Evolutionary conservation across 2,797 vertebrate genomes (phyloP).

Genomic region (Acipenser transmontanus): DNA sequence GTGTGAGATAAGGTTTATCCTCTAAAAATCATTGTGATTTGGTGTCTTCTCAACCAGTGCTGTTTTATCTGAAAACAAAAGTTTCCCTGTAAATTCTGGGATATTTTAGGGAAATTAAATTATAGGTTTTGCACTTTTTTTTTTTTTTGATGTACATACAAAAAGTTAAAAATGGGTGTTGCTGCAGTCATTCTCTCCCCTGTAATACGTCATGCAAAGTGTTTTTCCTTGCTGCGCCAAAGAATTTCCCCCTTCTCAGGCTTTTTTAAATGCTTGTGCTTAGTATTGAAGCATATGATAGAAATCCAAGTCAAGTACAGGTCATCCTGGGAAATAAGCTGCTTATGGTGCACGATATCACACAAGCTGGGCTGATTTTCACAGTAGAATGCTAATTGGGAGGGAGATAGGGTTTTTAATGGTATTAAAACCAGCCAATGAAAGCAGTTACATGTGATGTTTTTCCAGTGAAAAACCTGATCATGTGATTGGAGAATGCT

Average conservation of each 20-base stretch:
- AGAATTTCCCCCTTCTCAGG: background rate
- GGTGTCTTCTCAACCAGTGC: too few relatives aligned
- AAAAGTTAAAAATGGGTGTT: too few relatives aligned
- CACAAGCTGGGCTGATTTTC: slow-evolving; percentile 29
- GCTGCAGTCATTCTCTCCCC: too few relatives aligned
- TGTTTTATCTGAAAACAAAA: too few relatives aligned
- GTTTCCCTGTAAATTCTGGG: too few relatives aligned
- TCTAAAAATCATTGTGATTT: too few relatives aligned
- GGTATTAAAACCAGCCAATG: slow-evolving; percentile 18
- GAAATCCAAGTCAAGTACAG: slow-evolving; percentile 20
- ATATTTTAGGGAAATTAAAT: too few relatives aligned
- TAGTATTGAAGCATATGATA: slow-evolving; percentile 17
- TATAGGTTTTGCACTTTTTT: background rate
- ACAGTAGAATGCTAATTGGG: slow-evolving; percentile 27
- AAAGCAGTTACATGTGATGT: slow-evolving; percentile 24
- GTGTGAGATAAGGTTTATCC: too few relatives aligned
- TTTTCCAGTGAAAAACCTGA: slow-evolving; percentile 9
- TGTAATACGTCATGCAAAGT: background rate
- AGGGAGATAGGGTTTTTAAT: slow-evolving; percentile 16
- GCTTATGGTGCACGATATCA: slow-evolving; percentile 31
- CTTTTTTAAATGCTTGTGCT: slow-evolving; percentile 10
- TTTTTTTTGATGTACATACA: background rate
- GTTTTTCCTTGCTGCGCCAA: background rate
- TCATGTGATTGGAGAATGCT: background rate
- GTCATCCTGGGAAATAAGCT: slow-evolving; percentile 25